Evolutionary conservation across 2,797 vertebrate species (phyloP), one percentile per base, ranked within the genome.

Genomic region (Lithobates sylvaticus): DNA sequence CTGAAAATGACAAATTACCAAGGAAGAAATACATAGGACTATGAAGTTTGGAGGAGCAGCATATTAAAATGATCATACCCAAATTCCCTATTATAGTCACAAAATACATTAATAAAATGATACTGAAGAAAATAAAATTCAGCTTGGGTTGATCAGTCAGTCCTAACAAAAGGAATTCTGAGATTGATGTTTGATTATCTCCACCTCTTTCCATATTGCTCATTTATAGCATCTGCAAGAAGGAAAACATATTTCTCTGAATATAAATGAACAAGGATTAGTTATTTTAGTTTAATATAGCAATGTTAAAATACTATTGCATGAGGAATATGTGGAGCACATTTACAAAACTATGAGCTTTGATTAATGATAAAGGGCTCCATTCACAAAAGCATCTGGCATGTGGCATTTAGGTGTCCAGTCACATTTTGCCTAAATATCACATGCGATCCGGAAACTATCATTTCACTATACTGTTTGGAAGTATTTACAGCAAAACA

Each of bases 1-100:
- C 83, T 44, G 75, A 78, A 78, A 84, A 78, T 34, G 83, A 84
- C 18, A 84, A 69, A 15, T 78, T 67, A 18, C 83, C 29, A 42
- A 84, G 83, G 42, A 84, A 78, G 16, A 77, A 84, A n/a, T 84
- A 84, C 83, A 84, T 84, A 0, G 83, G 83, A 44, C 27, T 84
- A 18, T 72, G 32, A 27, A 84, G 75, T 61, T 23, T 64, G 15
- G 47, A 12, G 15, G 65, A 70, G 15, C 23, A 61, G 12, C 5
- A 27, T 64, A 58, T 61, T 72, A 84, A 77, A 77, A 71, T 15
- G 1, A 84, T 78, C 29, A 84, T 84, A 6, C 65, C 54, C 16
- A 61, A 15, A 84, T 84, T 84, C 5, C 75, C 75, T 1, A 71
- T 7, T 39, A 77, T n/a, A 27, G 83, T 84, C 10, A 71, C 21